Evolutionary conservation across 2,113 vertebrate species (phyloP).

Genomic region (Eonycteris spelaea): DNA sequence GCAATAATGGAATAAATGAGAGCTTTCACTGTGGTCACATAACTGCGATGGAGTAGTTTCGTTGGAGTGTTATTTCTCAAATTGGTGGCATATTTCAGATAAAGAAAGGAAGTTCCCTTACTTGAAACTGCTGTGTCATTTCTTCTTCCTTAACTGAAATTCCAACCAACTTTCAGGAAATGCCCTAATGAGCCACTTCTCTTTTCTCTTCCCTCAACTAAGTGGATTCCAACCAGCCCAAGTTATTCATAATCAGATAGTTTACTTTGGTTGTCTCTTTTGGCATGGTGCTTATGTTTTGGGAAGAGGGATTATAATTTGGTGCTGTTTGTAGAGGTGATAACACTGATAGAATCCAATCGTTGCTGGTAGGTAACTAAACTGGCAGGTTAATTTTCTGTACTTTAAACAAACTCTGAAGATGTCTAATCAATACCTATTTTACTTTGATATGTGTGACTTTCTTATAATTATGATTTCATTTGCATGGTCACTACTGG

Average conservation of each 20-base stretch:
- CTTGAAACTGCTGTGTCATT: constrained; percentile 88
- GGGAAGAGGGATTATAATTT: constrained; percentile 79
- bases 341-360: constrained; percentile 85
- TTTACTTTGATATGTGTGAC: constrained; percentile 35
- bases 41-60: not conserved
- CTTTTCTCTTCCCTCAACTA: constrained; percentile 64
- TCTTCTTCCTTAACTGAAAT: constrained; percentile 87
- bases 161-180: constrained; percentile 85
- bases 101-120: constrained; percentile 72
- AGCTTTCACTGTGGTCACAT: not conserved
- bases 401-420: constrained; percentile 56
- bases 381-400: constrained; percentile 53
- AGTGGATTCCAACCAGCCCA: constrained; percentile 47
- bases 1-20: not conserved
- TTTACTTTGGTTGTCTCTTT: constrained; percentile 47
- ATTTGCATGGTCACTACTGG: constrained; percentile 5
- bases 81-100: constrained; percentile 61
- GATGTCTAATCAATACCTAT: constrained; percentile 50
- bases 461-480: constrained; percentile 53
- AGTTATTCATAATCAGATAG: constrained; percentile 60
- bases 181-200: constrained; percentile 75
- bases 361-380: constrained; percentile 83
- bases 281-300: constrained; percentile 42
- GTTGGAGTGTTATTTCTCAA: constrained; percentile 51
- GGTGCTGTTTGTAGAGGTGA: constrained; percentile 83